phyloP scores from a whole-genome alignment of 2,113 vertebrate genomes.

The Sporophila hypoxantha region DNA sequence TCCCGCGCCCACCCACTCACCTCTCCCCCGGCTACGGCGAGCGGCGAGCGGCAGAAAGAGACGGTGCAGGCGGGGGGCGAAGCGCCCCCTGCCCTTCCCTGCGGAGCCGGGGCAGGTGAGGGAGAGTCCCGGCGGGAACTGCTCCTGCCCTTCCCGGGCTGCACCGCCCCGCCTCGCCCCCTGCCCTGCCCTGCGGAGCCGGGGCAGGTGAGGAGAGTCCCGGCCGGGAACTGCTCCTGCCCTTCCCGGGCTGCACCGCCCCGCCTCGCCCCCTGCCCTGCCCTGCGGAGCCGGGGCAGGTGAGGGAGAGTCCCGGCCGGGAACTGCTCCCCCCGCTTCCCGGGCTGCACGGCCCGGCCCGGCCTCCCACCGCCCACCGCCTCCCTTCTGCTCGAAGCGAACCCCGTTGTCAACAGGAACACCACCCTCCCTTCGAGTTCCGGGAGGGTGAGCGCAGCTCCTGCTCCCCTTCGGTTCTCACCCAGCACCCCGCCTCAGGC shows the following conservation, averaged over 20 bases:
- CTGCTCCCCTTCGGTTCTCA: accelerated
- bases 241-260: too few species aligned
- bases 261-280: too few species aligned
- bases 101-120: neutral
- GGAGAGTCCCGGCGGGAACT: neutral
- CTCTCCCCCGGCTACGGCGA: neutral
- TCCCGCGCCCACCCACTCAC: accelerated
- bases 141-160: neutral
- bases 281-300: neutral
- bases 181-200: too few species aligned
- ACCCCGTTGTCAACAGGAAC: neutral
- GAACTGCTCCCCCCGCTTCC: neutral
- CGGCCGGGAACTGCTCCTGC: too few species aligned
- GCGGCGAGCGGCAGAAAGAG: neutral
- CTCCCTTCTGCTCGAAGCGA: neutral
- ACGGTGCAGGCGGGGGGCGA: neutral
- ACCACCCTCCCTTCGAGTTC: accelerated
- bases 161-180: too few species aligned
- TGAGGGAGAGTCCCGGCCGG: neutral
- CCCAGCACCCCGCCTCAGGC: neutral
- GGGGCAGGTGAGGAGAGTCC: too few species aligned
- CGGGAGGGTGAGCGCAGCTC: neutral
- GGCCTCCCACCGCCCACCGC: neutral
- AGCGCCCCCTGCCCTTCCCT: neutral
- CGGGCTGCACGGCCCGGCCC: neutral